These are phyloP conservation scores for Baccha elongata DNA, from an alignment of 2,888 invertebrate species.

Conservation along the genomic window DNA sequence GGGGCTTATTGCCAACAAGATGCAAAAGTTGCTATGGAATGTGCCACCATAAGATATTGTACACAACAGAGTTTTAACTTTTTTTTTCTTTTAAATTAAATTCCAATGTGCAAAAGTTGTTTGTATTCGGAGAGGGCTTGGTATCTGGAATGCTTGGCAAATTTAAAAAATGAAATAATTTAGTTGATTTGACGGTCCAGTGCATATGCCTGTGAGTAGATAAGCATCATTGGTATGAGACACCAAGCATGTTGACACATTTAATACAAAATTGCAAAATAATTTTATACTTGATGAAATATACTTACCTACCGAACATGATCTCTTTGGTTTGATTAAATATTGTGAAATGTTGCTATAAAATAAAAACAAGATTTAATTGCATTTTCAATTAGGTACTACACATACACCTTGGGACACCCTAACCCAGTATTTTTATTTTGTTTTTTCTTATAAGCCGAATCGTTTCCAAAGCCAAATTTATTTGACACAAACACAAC, in stretches of 20 bases:
- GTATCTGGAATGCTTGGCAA: neutral
- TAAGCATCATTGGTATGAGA: slow-evolving; percentile 16
- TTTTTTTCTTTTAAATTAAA: neutral
- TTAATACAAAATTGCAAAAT: slow-evolving; percentile 5
- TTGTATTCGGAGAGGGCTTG: neutral
- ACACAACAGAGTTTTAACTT: slow-evolving; percentile 20
- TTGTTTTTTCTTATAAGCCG: no score
- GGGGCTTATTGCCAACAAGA: neutral
- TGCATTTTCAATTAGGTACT: neutral
- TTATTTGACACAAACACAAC: no score
- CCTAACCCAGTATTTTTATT: neutral
- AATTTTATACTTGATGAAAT: neutral
- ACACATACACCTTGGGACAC: no score
- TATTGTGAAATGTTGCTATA: neutral
- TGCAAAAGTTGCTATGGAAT: slow-evolving; percentile 1
- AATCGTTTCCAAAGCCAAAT: no score
- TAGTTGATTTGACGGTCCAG: neutral
- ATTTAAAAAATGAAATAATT: slow-evolving; percentile 8
- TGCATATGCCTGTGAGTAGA: neutral
- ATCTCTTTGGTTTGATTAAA: neutral
- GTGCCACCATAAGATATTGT: slow-evolving; percentile 29
- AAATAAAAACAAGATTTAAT: neutral
- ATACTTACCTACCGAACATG: neutral
- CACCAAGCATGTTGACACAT: slow-evolving; percentile 13
- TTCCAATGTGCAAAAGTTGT: neutral